Evolutionary conservation across 1,140 invertebrate genomes (phyloP).

Genomic region (Drosophila albomicans): DNA sequence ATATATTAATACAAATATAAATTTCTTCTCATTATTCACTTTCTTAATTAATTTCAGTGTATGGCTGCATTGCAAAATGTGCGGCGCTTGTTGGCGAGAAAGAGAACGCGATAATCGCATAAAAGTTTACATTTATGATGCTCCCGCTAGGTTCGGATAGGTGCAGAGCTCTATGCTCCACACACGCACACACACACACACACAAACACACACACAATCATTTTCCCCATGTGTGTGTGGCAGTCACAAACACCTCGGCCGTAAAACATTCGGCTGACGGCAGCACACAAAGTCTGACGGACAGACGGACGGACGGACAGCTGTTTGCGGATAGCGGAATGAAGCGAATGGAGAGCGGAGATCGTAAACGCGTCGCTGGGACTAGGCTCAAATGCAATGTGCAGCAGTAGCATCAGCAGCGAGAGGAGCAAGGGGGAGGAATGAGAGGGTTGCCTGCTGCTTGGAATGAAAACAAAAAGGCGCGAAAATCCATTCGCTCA

Average conservation of each 20-base stretch:
- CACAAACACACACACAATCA: constrained; percentile 12
- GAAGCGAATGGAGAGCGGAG: background rate
- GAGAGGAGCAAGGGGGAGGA: background rate
- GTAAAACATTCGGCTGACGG: constrained; percentile 80
- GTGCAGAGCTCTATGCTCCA: constrained; percentile 46
- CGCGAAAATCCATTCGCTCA: constrained; percentile 84
- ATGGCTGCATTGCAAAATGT: constrained; percentile 38
- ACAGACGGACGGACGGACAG: constrained; percentile 51
- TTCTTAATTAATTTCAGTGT: constrained; percentile 45
- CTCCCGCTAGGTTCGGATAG: constrained; percentile 66
- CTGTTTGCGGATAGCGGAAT: constrained; percentile 53
- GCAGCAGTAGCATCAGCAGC: constrained; percentile 26
- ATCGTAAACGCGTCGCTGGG: constrained; percentile 13
- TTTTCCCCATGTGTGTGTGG: background rate
- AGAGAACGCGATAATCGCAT: constrained; percentile 76
- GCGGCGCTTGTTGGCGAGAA: constrained; percentile 51
- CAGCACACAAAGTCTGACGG: constrained; percentile 74
- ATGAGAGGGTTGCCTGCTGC: constrained; percentile 7
- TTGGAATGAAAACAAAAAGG: constrained; percentile 71
- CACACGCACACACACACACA: constrained; percentile 16
- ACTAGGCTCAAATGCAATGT: constrained; percentile 57
- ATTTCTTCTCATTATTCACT: background rate
- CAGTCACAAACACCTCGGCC: constrained; percentile 70
- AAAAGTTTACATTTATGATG: constrained; percentile 82
- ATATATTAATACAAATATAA: background rate